Conservation (phyloP, 2,113 vertebrate species). For the Pionites leucogaster region DNA sequence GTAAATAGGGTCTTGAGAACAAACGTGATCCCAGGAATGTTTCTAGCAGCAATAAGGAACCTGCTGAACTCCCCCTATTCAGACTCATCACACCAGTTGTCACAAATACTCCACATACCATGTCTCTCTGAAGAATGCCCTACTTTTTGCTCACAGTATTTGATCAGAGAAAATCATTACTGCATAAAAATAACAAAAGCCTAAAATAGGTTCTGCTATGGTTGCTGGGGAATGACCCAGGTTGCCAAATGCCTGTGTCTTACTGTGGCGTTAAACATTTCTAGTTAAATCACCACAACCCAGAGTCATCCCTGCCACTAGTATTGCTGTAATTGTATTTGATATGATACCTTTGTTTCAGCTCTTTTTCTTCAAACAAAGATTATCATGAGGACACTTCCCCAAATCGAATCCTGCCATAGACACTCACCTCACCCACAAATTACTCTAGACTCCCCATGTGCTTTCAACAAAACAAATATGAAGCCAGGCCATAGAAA, state of each 20-base stretch:
- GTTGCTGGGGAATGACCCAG: not conserved
- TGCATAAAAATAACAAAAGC: not conserved
- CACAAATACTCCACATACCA: not conserved
- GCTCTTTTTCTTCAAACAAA: not conserved
- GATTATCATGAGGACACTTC: not conserved
- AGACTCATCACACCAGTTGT: not conserved
- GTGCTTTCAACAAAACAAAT: not conserved
- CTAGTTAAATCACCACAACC: not conserved
- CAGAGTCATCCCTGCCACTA: not conserved
- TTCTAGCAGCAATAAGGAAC: not conserved
- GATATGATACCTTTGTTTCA: not conserved
- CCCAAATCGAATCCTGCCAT: not conserved
- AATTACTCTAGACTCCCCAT: not conserved
- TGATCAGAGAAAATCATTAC: not conserved
- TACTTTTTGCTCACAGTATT: not conserved
- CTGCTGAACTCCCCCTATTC: not conserved
- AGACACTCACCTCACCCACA: not conserved
- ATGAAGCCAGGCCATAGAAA: not conserved
- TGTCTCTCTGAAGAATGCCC: not conserved
- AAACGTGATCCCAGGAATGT: fast-evolving
- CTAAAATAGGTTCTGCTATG: not conserved
- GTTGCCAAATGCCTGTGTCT: fast-evolving
- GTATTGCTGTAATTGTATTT: not conserved
- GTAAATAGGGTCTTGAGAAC: not conserved
- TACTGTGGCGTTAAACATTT: not conserved